Base-by-base conservation (phyloP, 2,888 invertebrate species). In the Parnassius apollo region DNA sequence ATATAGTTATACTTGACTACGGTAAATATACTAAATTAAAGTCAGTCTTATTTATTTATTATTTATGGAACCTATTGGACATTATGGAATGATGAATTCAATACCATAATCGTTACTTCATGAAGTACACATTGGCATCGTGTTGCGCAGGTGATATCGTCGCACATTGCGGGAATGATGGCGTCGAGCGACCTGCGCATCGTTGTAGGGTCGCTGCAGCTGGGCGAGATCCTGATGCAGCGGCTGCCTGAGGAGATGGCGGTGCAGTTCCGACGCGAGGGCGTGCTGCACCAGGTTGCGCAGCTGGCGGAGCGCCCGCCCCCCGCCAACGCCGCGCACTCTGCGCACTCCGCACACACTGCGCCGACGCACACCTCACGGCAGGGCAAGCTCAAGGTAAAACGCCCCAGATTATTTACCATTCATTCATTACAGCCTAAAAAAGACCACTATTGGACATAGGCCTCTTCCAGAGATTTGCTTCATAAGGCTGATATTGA, bases 121-220 rank as follows among this genome's bases (percentile, higher is more conserved):
- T 35, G 35, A 35, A 35, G 35, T 35, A 35, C 35, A 35, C 4
- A 35, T 35, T 35, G 50, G 52, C 22, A 49, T 4, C 9, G 3
- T 13, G 13, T 18, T n/a, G 9, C 13, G 11, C 13, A 92, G 91
- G 94, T 97, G 69, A 97, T 98, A 62, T 97, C 98, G 66, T 98
- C 98, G 74, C 98, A 99, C 86, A 97, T 99, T 80, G 99, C 99
- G 44, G 98, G 98, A 64, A 99, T 99, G 98, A 95, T 99, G 94
- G 98, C 98, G 1, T 98, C 98, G 4, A 97, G 96, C 82, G 99
- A 99, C 92, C 93, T 99, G 67, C 95, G 98, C 77, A 98, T 99
- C 78, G 98, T 99, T 52, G 98, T 99, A 57, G 98, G 98, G 60
- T 98, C 99, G 51, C 92, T 99, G 59, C 99, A 99, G 91, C 96